A percentile compares a stretch with the other conserved stretches of the same genome.
phyloP scores from a whole-genome alignment of 2,888 invertebrate species.

The Lasioglossum leucozonium region DNA sequence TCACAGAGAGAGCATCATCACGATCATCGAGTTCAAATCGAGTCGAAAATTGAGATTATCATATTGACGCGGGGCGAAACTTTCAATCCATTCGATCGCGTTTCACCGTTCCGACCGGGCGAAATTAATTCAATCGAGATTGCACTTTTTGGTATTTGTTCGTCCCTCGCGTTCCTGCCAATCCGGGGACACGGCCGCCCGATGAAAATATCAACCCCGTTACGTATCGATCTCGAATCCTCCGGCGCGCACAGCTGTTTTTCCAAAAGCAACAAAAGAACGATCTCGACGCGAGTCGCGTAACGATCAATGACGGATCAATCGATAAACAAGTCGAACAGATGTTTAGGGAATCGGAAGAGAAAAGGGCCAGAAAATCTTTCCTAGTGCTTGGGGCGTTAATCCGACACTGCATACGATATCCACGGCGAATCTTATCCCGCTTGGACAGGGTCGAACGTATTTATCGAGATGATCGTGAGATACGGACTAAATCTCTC shows the following conservation, averaged over 20 bases:
- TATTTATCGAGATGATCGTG: constrained; percentile 15
- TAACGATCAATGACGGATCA: neutral
- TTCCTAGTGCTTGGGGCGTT: neutral
- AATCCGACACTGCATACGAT: neutral
- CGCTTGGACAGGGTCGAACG: neutral
- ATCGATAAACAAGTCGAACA: neutral
- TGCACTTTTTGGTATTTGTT: constrained; percentile 57
- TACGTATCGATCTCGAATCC: constrained; percentile 26
- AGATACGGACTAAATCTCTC: constrained; percentile 46
- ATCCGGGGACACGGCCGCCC: constrained; percentile 18
- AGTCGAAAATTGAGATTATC: constrained; percentile 69
- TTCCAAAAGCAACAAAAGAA: neutral
- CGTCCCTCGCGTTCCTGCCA: constrained; percentile 19
- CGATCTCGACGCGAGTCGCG: neutral
- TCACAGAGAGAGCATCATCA: constrained; percentile 51
- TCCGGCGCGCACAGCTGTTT: constrained; percentile 23
- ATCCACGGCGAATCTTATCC: neutral
- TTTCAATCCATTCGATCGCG: constrained; percentile 70
- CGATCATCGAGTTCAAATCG: constrained; percentile 61
- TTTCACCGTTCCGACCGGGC: constrained; percentile 60
- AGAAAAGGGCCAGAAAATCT: neutral
- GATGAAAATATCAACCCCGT: constrained; percentile 51
- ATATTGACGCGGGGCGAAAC: constrained; percentile 59
- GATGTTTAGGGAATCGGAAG: no score
- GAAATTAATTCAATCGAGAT: constrained; percentile 70